These are phyloP conservation scores for Branchinecta lindahli DNA, from an alignment of 1,140 invertebrate genomes.

Conservation along the genomic window DNA sequence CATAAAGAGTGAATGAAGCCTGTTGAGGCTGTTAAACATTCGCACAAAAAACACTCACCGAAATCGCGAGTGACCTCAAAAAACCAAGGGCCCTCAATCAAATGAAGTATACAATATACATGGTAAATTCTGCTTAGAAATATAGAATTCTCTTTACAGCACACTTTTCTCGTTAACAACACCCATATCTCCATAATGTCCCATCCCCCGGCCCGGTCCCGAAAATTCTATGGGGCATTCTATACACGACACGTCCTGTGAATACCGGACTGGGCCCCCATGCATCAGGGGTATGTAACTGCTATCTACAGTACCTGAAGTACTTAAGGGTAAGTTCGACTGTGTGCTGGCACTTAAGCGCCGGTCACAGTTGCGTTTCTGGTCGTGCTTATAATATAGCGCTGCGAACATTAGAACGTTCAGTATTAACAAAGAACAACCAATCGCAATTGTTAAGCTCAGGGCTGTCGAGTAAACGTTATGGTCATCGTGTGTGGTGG, in stretches of 20 bases:
- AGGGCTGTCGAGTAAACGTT: conserved; percentile 72
- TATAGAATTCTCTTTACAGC: not conserved
- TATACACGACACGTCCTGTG: not conserved
- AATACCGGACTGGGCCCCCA: not conserved
- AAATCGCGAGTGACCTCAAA: too few relatives aligned
- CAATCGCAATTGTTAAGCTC: conserved; percentile 81
- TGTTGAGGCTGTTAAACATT: too few relatives aligned
- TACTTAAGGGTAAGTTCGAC: not conserved
- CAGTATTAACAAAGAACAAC: conserved; percentile 69
- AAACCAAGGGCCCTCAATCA: too few relatives aligned
- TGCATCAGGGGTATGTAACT: conserved; percentile 8
- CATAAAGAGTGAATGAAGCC: too few relatives aligned
- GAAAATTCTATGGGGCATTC: not conserved
- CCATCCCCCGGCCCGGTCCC: not conserved
- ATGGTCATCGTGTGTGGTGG: conserved; percentile 49
- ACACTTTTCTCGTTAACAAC: not conserved
- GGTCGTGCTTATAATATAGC: conserved; percentile 72
- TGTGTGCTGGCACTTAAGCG: not conserved
- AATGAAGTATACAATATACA: too few relatives aligned
- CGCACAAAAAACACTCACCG: too few relatives aligned
- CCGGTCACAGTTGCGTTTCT: conserved; percentile 32
- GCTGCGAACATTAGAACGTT: conserved; percentile 88
- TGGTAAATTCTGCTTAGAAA: too few relatives aligned
- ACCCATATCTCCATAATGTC: not conserved
- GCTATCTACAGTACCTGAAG: not conserved